phyloP scores from a whole-genome alignment of 2,888 invertebrate species.

The Rhagium mordax region DNA sequence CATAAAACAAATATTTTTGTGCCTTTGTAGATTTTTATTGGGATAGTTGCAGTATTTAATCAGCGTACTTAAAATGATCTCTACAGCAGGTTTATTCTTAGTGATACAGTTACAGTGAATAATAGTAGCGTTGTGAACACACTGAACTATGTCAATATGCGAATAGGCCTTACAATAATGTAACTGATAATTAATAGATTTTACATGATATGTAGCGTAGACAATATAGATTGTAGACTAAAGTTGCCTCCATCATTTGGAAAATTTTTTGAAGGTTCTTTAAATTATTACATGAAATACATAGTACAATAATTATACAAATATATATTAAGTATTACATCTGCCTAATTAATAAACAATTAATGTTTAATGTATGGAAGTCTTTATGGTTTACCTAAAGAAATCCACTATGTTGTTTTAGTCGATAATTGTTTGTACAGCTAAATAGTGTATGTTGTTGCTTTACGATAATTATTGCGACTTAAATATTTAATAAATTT shows the following conservation, averaged over 20 bases:
- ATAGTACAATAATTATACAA: conserved; percentile 14
- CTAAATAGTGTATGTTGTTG: not conserved
- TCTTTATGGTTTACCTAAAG: not conserved
- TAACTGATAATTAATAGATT: conserved; percentile 50
- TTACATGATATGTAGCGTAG: conserved; percentile 57
- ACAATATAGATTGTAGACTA: conserved; percentile 35
- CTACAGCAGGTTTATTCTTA: conserved; percentile 51
- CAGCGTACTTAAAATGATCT: conserved; percentile 17
- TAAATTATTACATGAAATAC: conserved; percentile 8
- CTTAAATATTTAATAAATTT: conserved; percentile 6
- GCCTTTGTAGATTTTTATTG: conserved; percentile 31
- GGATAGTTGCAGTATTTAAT: conserved; percentile 17
- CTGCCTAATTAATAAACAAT: conserved; percentile 2
- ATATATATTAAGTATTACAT: not conserved
- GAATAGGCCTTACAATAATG: conserved; percentile 56
- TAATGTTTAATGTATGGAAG: not conserved
- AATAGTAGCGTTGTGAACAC: conserved; percentile 44
- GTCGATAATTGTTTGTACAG: not conserved
- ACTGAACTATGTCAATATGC: conserved; percentile 58
- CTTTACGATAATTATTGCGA: not conserved
- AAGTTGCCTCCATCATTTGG: conserved; percentile 30
- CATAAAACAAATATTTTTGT: conserved; percentile 25
- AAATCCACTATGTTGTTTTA: not conserved
- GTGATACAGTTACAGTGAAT: conserved; percentile 44
- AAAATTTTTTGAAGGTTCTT: not conserved